Base-by-base conservation (phyloP, 2,113 vertebrate genomes). In the Cryptotis parvus region DNA sequence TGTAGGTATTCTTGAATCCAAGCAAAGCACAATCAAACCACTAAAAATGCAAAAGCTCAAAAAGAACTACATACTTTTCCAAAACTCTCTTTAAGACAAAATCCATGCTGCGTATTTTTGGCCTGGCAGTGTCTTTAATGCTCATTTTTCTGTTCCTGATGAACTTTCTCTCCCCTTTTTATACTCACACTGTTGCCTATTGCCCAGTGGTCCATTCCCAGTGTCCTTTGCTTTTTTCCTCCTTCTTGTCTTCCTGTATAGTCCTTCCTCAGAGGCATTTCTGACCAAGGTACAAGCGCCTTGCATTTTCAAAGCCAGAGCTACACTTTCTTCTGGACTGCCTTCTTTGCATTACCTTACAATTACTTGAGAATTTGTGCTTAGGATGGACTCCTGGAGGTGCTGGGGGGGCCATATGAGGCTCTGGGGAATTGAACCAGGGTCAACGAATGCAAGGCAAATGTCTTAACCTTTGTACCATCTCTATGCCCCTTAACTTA, bases 261-360 rank as follows among this genome's bases (percentile, higher is more conserved):
- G 89, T 92, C 20, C 35, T 37, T 87, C 37, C 79, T 31, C 55
- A 27, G 70, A 75, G 74, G 16, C 61, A 7, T 73, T 75, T 89
- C 75, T 90, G 76, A 91, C 39, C 29, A 45, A 87, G 31, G 31
- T 9, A 55, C 52, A 72, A 22, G 24, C 26, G 41, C 77, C 39
- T 84, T 79, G 66, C 49, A n/a, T 61, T 86, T 73, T 70, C 26
- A 76, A 84, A 74, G 77, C 49, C 85, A 80, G 24, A 29, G 37
- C 58, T 37, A 39, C 16, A 66, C 63, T 89, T 79, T 87, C 49
- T 91, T 92, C 61, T 81, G 76, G 78, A 52, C 76, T 89, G 72
- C 12, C 33, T n/a, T 78, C 31, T 92, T 89, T 73, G 43, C 14
- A 26, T 66, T 49, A 15, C 33, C 14, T 72, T 72, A 77, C 22